phyloP scores from a whole-genome alignment of 1,140 invertebrate species.

The Olivierus martensii region DNA sequence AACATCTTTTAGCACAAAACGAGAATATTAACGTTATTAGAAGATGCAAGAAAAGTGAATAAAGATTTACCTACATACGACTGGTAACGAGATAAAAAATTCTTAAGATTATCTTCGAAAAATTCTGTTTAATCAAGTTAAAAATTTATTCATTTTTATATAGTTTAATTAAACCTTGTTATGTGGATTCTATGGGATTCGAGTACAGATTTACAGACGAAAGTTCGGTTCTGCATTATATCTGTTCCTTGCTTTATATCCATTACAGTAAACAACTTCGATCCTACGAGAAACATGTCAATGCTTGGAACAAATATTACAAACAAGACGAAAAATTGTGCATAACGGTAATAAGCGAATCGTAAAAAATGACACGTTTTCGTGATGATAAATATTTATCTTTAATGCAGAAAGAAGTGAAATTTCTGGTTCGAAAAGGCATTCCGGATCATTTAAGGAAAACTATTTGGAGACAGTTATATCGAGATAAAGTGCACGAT shows the following conservation, averaged over 20 bases:
- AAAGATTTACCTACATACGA: conserved; percentile 38
- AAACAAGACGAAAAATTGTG: no score
- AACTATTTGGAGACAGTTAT: conserved; percentile 34
- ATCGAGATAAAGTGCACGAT: conserved; percentile 32
- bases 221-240: conserved; percentile 36
- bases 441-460: conserved; percentile 33
- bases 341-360: background rate
- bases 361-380: no score
- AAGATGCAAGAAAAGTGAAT: conserved; percentile 34
- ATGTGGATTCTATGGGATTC: conserved; percentile 40
- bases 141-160: no score
- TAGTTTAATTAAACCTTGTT: conserved; percentile 19
- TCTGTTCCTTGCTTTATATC: conserved; percentile 35
- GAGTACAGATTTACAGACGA: conserved; percentile 31
- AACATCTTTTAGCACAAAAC: conserved; percentile 35
- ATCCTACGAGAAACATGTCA: conserved; percentile 26
- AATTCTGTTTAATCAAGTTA: background rate
- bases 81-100: conserved; percentile 25
- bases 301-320: conserved; percentile 21
- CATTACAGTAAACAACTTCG: conserved; percentile 31
- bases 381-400: background rate
- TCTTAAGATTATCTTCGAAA: background rate
- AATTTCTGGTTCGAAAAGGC: conserved; percentile 32
- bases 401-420: conserved; percentile 29
- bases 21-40: conserved; percentile 31